phyloP scores from a whole-genome alignment of 1,140 invertebrate species.

The Conus betulinus region DNA sequence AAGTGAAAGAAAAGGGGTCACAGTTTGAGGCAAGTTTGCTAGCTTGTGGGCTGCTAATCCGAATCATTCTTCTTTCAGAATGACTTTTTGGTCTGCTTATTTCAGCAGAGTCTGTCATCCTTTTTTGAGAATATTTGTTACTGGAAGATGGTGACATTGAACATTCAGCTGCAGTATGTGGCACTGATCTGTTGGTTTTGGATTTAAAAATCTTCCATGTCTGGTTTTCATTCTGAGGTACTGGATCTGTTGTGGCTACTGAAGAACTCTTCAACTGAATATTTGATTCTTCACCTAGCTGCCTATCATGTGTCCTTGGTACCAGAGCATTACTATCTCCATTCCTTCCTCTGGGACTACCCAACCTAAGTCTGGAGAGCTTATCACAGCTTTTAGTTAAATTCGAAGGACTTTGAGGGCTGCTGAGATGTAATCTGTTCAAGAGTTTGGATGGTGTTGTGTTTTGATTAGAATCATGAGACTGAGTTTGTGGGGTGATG shows the following conservation, averaged over 20 bases:
- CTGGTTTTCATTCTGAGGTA: not conserved
- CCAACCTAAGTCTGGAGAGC: not conserved
- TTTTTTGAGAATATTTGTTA: not conserved
- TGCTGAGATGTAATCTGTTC: not conserved
- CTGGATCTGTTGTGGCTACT: not conserved
- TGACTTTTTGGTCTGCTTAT: not conserved
- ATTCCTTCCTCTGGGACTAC: not conserved
- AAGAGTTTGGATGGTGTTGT: conserved; percentile 17
- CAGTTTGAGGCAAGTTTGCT: not conserved
- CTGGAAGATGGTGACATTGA: not conserved
- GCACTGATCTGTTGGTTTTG: not conserved
- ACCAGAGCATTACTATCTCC: not conserved
- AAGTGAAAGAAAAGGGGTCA: not conserved
- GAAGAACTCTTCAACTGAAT: not conserved
- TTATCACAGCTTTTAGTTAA: conserved; percentile 1
- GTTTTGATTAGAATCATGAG: not conserved
- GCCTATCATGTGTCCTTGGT: not conserved
- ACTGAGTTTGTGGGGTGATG: not conserved
- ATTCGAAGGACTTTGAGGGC: not conserved
- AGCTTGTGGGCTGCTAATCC: conserved; percentile 17
- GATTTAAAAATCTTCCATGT: not conserved
- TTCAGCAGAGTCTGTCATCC: not conserved
- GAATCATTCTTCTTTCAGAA: conserved; percentile 6
- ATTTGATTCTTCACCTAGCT: not conserved
- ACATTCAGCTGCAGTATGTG: not conserved